These are phyloP conservation scores for Alviniconcha strummeri DNA, from an alignment of 2,888 invertebrate species.

Conservation along the genomic window DNA sequence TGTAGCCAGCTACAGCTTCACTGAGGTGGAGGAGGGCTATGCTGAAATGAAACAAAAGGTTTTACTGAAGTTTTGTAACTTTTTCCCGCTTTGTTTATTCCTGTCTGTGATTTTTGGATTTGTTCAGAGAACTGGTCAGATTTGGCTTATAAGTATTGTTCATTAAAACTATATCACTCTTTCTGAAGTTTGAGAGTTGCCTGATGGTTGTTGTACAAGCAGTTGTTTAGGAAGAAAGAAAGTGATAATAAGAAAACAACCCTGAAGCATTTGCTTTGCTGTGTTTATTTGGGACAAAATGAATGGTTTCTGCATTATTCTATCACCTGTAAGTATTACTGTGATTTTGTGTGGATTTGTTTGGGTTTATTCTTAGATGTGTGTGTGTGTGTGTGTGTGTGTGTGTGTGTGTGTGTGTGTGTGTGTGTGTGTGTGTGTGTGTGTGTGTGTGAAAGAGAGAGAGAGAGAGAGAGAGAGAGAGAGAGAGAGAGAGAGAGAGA, in stretches of 20 bases:
- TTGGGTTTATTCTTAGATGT: neutral
- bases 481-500: neutral
- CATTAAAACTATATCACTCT: too few species aligned
- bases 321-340: neutral
- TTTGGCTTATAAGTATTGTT: too few species aligned
- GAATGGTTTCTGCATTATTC: too few species aligned
- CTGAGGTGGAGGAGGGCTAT: conserved; percentile 93
- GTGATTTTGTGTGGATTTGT: neutral
- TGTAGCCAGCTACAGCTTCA: conserved; percentile 91
- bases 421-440: neutral
- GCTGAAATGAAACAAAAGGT: conserved; percentile 94
- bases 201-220: neutral
- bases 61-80: neutral
- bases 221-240: neutral
- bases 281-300: too few species aligned
- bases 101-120: too few species aligned
- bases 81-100: too few species aligned
- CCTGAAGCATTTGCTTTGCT: too few species aligned
- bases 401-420: neutral
- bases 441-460: neutral
- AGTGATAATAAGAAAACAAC: too few species aligned
- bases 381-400: conserved; percentile 9
- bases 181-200: too few species aligned
- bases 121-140: too few species aligned
- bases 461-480: neutral